Conservation (phyloP, 2,888 invertebrate species). For the Aphodius granarius region DNA sequence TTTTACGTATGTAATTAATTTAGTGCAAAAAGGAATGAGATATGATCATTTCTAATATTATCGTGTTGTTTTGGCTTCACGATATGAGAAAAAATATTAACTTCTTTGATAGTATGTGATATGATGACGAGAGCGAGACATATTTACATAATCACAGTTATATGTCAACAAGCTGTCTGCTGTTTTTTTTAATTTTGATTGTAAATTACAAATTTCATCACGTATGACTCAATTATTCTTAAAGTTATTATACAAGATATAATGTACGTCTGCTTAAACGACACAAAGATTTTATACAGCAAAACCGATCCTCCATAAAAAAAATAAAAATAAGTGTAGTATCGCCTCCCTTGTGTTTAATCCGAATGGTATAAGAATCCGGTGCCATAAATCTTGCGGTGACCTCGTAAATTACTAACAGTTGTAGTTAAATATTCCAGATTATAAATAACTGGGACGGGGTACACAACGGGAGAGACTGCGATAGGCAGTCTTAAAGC, state of each 20-base stretch:
- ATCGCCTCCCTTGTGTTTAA: conserved; percentile 42
- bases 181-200: neutral
- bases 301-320: neutral
- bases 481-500: conserved; percentile 27
- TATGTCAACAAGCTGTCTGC: neutral
- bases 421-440: conserved; percentile 57
- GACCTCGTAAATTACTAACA: conserved; percentile 58
- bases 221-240: no score
- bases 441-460: conserved; percentile 56
- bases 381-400: conserved; percentile 54
- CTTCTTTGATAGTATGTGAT: neutral
- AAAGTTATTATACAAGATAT: neutral
- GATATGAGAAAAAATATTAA: neutral
- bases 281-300: neutral
- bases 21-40: neutral
- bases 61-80: neutral
- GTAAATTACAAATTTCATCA: no score
- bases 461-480: conserved; percentile 37
- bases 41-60: neutral
- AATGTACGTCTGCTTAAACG: no score
- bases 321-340: conserved; percentile 31
- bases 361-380: conserved; percentile 56
- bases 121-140: neutral
- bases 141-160: neutral
- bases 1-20: neutral